phyloP scores from a whole-genome alignment of 2,888 invertebrate species.

The Nephrotoma guestfalica region DNA sequence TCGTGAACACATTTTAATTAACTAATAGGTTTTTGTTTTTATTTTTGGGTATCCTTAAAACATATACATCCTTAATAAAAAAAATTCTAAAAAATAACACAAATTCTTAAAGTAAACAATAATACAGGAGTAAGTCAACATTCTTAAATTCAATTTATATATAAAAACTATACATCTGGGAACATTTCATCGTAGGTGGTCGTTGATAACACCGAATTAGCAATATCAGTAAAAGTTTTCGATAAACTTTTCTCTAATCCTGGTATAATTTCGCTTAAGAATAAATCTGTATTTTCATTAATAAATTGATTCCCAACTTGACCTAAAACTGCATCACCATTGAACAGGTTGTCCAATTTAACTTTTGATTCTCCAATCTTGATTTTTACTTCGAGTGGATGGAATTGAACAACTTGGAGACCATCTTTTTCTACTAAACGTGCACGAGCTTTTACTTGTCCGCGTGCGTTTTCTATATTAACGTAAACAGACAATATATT shows the following conservation, averaged over 20 bases:
- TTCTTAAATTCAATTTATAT: neutral
- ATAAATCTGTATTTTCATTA: constrained; percentile 29
- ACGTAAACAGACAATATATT: neutral
- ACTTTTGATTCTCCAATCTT: constrained; percentile 25
- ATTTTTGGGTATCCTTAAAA: neutral
- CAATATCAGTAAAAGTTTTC: constrained; percentile 27
- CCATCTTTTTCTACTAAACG: constrained; percentile 20
- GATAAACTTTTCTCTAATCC: constrained; percentile 29
- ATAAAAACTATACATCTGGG: constrained; percentile 15
- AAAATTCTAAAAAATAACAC: neutral
- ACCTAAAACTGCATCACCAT: constrained; percentile 26
- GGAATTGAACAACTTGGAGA: constrained; percentile 27
- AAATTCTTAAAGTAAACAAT: neutral
- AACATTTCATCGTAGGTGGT: constrained; percentile 33
- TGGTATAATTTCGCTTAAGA: constrained; percentile 28
- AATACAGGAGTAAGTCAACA: neutral
- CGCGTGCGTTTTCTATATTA: constrained; percentile 25
- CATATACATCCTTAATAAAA: neutral
- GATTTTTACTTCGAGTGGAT: constrained; percentile 25
- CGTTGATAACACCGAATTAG: constrained; percentile 26
- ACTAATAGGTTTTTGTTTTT: neutral
- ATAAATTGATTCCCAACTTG: constrained; percentile 29
- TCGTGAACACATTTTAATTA: neutral
- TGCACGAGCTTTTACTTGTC: constrained; percentile 27
- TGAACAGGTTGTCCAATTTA: constrained; percentile 28